These are phyloP conservation scores for Platycheirus albimanus DNA, from an alignment of 2,888 invertebrate genomes.

Conservation along the genomic window DNA sequence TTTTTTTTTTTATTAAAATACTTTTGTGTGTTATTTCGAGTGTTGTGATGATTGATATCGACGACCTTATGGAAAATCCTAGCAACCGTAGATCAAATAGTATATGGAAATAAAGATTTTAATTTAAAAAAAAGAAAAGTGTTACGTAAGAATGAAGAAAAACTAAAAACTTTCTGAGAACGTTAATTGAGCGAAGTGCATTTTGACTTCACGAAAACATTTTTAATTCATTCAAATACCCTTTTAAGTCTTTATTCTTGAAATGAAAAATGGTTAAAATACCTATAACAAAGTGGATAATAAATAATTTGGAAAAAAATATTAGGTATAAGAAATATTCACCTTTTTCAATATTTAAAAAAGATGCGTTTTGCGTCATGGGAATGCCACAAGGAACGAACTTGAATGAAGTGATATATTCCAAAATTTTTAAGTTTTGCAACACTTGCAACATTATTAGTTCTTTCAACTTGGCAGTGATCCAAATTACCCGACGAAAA, in stretches of 20 bases:
- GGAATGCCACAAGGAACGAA: too few species aligned
- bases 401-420: too few species aligned
- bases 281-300: too few species aligned
- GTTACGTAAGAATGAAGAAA: constrained; percentile 54
- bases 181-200: not conserved
- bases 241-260: not conserved
- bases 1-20: not conserved
- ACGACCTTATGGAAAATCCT: not conserved
- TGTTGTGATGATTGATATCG: not conserved
- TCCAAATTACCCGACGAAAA: constrained; percentile 36
- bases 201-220: not conserved
- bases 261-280: not conserved
- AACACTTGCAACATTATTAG: not conserved
- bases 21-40: not conserved
- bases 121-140: not conserved
- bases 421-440: not conserved
- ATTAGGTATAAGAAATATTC: too few species aligned
- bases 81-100: not conserved
- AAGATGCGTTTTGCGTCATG: too few species aligned
- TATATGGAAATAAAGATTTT: too few species aligned
- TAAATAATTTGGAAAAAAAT: too few species aligned
- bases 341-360: too few species aligned
- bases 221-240: not conserved
- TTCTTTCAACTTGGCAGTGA: constrained; percentile 50
- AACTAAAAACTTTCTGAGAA: not conserved